Conservation (phyloP, 53 echinoderm and acorn worm species). For the Holothuria scabra region DNA sequence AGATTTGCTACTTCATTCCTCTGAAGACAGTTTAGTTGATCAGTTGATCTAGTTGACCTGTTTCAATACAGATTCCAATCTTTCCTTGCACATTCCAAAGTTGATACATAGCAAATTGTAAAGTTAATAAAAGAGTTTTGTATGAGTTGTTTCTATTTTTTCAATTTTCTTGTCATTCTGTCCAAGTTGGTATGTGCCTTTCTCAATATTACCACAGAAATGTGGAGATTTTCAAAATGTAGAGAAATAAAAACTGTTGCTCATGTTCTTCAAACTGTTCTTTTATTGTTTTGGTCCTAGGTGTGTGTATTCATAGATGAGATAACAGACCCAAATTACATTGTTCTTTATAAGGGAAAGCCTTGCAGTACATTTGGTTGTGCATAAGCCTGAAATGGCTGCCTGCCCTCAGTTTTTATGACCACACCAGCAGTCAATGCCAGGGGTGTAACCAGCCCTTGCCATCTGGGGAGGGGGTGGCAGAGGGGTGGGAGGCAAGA, state of each 20-base stretch:
- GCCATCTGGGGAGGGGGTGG: too few relatives aligned
- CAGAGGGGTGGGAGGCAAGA: too few relatives aligned
- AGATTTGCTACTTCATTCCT: too few relatives aligned
- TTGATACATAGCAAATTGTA: slow-evolving; percentile 26
- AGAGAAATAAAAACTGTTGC: slow-evolving; percentile 30
- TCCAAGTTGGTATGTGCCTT: slow-evolving; percentile 42
- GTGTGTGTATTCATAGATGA: neutral
- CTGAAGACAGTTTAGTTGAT: too few relatives aligned
- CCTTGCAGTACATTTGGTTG: too few relatives aligned
- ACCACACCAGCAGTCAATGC: too few relatives aligned
- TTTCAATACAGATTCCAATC: slow-evolving; percentile 1
- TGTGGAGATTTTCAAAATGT: neutral
- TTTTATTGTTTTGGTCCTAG: neutral
- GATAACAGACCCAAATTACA: too few relatives aligned
- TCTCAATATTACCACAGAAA: slow-evolving; percentile 7
- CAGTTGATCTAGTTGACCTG: too few relatives aligned
- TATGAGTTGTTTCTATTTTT: slow-evolving; percentile 42
- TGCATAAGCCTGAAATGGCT: too few relatives aligned
- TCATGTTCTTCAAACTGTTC: neutral
- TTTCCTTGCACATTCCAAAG: slow-evolving; percentile 39
- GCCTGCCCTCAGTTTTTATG: too few relatives aligned
- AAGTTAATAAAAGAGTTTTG: slow-evolving; percentile 10
- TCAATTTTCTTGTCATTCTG: slow-evolving; percentile 25
- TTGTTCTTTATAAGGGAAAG: too few relatives aligned
- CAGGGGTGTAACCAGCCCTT: too few relatives aligned